These are phyloP conservation scores for Tragelaphus eurycerus DNA, from an alignment of 2,797 vertebrate species.

Conservation along the genomic window DNA sequence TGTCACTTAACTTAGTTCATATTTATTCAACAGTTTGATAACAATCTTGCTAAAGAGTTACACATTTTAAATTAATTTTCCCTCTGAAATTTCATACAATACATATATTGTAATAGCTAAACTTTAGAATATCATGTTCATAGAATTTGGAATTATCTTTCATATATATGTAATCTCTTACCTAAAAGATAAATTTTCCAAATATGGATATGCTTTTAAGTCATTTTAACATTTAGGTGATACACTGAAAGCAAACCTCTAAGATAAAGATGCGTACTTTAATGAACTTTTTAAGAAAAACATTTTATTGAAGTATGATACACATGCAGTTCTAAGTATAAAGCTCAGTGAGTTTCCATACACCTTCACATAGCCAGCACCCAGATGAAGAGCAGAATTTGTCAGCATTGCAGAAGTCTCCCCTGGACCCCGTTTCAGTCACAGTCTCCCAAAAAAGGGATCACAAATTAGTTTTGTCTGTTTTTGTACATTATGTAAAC, in stretches of 20 bases:
- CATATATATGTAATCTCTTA: background rate
- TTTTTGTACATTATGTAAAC: background rate
- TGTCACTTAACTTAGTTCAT: background rate
- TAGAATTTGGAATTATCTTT: conserved; percentile 43
- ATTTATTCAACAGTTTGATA: background rate
- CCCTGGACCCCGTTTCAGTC: background rate
- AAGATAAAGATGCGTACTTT: background rate
- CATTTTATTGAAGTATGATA: background rate
- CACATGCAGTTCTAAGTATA: background rate
- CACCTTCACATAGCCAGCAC: background rate
- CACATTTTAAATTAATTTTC: background rate
- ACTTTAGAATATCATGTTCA: background rate
- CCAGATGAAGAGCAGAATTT: background rate
- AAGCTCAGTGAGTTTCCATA: background rate
- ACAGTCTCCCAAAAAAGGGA: background rate
- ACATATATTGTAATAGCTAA: background rate
- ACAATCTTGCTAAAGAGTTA: background rate
- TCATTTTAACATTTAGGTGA: background rate
- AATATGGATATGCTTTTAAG: background rate
- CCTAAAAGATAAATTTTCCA: background rate
- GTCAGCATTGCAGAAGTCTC: background rate
- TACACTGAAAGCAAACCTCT: background rate
- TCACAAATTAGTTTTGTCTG: background rate
- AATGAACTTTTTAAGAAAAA: background rate
- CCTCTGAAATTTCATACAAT: background rate